A percentile compares a stretch with the other conserved stretches of the same genome.
Conservation (phyloP, 2,797 vertebrate species). For the Rhodeus uyekii region DNA sequence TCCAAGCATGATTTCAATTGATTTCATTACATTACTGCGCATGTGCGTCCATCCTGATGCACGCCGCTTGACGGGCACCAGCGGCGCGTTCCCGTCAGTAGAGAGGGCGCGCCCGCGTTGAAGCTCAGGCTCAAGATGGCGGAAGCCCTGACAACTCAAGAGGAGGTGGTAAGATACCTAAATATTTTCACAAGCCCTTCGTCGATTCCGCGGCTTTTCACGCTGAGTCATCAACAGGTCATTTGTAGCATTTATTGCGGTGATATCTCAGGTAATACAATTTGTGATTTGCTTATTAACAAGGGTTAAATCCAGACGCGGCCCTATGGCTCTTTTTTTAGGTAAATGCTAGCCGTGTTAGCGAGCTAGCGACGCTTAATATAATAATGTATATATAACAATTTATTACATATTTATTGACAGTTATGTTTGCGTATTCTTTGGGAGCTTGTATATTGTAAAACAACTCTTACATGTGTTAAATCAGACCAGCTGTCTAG, state of each 20-base stretch:
- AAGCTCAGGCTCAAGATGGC: constrained; percentile 84
- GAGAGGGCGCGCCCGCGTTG: constrained; percentile 80
- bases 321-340: constrained; percentile 19
- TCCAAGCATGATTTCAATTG: background rate
- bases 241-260: background rate
- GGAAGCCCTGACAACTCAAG: constrained; percentile 86
- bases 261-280: background rate
- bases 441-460: background rate
- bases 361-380: background rate
- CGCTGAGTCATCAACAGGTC: background rate
- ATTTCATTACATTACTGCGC: background rate
- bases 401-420: background rate
- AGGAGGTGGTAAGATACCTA: constrained; percentile 81
- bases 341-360: constrained; percentile 27
- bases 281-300: background rate
- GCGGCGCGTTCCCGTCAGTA: constrained; percentile 43
- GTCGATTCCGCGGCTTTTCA: rapidly evolving
- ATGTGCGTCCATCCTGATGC: background rate
- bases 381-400: background rate
- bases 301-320: constrained; percentile 4
- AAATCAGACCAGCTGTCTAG: background rate
- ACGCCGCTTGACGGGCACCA: background rate
- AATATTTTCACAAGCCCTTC: constrained; percentile 29
- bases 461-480: background rate
- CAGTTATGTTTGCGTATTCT: background rate